Base-by-base conservation (phyloP, 2,888 invertebrate genomes). In the Graphium colonna region DNA sequence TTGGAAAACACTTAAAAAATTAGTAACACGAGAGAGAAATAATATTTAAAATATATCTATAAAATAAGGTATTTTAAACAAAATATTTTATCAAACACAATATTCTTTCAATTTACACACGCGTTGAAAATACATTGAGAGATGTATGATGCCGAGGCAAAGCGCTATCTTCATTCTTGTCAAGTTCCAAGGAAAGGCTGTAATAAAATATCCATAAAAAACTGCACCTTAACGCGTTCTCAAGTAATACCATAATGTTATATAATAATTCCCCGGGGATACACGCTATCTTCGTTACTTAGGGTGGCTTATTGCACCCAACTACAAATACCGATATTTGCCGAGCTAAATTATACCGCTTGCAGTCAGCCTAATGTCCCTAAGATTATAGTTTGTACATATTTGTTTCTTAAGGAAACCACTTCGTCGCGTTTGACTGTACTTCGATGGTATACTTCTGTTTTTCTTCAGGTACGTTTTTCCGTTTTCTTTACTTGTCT, bases 331-430 rank as follows among this genome's bases (percentile, higher is more conserved):
- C 65, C 66, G 67, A 66, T 74, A 78, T 81, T 81, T 81, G 77
- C n/a, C 70, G 62, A 77, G 61, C 73, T 77, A 83, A 82, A 82
- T 82, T 80, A 77, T 75, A 62, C 65, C 66, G 67, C 68, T 64
- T 64, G 60, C 51, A 60, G 62, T 52, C 62, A 56, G 57, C 65
- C 68, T 81, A 74, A 78, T 75, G 75, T 66, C 65, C 65, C 68
- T 71, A 72, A 71, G 71, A 79, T 79, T 77, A 77, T 71, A 67
- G 60, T 64, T 67, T 63, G 58, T 63, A 55, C 13, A 53, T 50
- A 41, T 54, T 50, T 45, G 44, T 50, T 54, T 39, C 26, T 31
- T 36, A 33, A 17, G 16, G n/a, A 48, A 48, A 48, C 44, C 44
- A 49, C 38, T 17, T 41, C 36, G 13, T n/a, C n/a, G n/a, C n/a